Evolutionary conservation across 2,113 vertebrate genomes (phyloP).

Genomic region (Thalassoma bifasciatum): DNA sequence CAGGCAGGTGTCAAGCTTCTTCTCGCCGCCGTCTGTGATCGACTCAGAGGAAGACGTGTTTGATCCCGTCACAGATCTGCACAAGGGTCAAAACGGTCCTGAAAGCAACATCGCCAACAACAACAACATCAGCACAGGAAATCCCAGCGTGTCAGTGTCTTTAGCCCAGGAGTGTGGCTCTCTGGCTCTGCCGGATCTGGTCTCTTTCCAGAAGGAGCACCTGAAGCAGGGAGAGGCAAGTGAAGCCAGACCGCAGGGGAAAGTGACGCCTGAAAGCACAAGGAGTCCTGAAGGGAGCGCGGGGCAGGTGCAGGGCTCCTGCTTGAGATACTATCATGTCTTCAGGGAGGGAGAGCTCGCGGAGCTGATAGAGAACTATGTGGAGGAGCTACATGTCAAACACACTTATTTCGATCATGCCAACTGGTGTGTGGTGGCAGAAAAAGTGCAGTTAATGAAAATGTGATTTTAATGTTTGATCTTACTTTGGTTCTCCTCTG

Average conservation of each 20-base stretch:
- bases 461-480: slow-evolving; percentile 56
- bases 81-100: slow-evolving; percentile 45
- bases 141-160: slow-evolving; percentile 55
- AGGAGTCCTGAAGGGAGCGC: slow-evolving; percentile 45
- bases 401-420: slow-evolving; percentile 81
- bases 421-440: slow-evolving; percentile 80
- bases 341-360: slow-evolving; percentile 82
- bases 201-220: slow-evolving; percentile 74
- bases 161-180: slow-evolving; percentile 69
- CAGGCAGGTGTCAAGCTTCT: slow-evolving; percentile 78
- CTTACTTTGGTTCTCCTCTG: slow-evolving; percentile 32
- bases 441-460: slow-evolving; percentile 78
- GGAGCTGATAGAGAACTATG: slow-evolving; percentile 75
- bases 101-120: slow-evolving; percentile 12
- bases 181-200: slow-evolving; percentile 84
- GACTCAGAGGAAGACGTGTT: slow-evolving; percentile 84
- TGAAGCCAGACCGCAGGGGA: slow-evolving; percentile 22
- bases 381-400: slow-evolving; percentile 79
- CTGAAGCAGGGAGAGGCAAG: slow-evolving; percentile 47
- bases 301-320: slow-evolving; percentile 58
- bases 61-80: slow-evolving; percentile 69
- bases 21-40: slow-evolving; percentile 72
- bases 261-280: slow-evolving; percentile 55
- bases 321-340: slow-evolving; percentile 79
- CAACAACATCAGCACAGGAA: slow-evolving; percentile 26